Base-by-base conservation (phyloP, 1,140 invertebrate genomes). In the Ostrea edulis region DNA sequence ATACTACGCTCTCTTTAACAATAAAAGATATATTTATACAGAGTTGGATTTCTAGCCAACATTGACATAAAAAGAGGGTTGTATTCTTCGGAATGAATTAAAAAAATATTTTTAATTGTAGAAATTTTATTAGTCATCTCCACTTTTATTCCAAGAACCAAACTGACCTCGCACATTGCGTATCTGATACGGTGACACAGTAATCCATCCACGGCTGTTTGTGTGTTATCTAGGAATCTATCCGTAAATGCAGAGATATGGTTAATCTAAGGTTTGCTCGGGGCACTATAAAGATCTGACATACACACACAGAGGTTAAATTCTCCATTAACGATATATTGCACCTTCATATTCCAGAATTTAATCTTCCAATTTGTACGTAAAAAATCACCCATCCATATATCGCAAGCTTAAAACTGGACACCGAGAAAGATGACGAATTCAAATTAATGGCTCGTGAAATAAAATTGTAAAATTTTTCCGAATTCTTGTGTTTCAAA, bases 41-140 rank as follows among this genome's bases (percentile, higher is more conserved):
- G 35, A 44, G 35, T 44, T 44, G 35, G 35, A 44, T 44, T 44
- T 44, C 35, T 44, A 44, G 35, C 35, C 1, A 44, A 44, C 35
- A 44, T 44, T 44, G 35, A 44, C 35, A 44, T 44, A 44, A 44
- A 44, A 44, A 5, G 35, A 1, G 35, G 35, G 35, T 44, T 44
- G 35, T 44, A 44, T 44, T 44, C 35, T 44, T 44, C 35, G 35
- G 35, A 44, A 44, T 44, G 35, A 44, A 44, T 44, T 44, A 5
- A 1, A 44, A n/a, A 44, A 44, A 44, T 44, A 44, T 44, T 44
- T n/a, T 17, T 20, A 20, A 62, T 62, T 62, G 7, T 62, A 62
- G 55, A n/a, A 62, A 62, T 62, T 62, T 62, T 62, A 17, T 62
- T 62, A 62, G 55, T 62, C 55, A 62, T 62, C 55, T 20, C 55